Base-by-base conservation (phyloP, 2,797 vertebrate genomes). In the Percopsis omiscomaycus region DNA sequence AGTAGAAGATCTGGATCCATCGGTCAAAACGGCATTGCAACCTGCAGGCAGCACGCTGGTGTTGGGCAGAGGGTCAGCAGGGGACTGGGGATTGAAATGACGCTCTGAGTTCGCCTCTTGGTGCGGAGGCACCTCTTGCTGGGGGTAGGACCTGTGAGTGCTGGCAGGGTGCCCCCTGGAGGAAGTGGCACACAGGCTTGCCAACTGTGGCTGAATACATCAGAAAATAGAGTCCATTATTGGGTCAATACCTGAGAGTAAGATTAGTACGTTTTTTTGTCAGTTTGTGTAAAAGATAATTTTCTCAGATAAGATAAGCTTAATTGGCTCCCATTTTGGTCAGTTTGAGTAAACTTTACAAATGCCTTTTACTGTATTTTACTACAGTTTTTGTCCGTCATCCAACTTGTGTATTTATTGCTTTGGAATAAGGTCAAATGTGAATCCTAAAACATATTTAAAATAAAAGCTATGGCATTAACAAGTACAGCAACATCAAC, bases 1-100 rank as follows among this genome's bases (percentile, higher is more conserved):
- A 0, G 89, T 93, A 61, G 94, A 94, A 11, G 94, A 95, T 72
- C 84, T 88, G 77, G 91, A 90, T 51, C 83, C 88, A 0, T 86
- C 75, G 52, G 90, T 85, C 16, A 72, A 37, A 2, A 69, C 14
- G 0, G 79, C 14, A 69, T 53, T 0, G 2, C 56, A 42, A 56
- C 59, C 69, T 14, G 52, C 6, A 0, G 79, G 58, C 30, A 68
- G 55, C 8, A 13, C 10, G 0, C 50, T 28, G 55, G 61, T 3
- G 3, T 62, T 8, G 22, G 65, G 61, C 51, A n/a, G 68, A 55
- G 55, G 1, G 3, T 73, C 57, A 42, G 82, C 75, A 0, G 53
- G 75, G 0, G 74, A 57, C 32, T 74, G 12, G 0, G 61, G 46
- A 42, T 72, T 71, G 37, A 56, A 11, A 54, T 73, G 68, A 64